Percentiles rank a stretch among this genome's conserved stretches.
phyloP scores from a whole-genome alignment of 2,113 vertebrate genomes.

The Tragulus kanchil region DNA sequence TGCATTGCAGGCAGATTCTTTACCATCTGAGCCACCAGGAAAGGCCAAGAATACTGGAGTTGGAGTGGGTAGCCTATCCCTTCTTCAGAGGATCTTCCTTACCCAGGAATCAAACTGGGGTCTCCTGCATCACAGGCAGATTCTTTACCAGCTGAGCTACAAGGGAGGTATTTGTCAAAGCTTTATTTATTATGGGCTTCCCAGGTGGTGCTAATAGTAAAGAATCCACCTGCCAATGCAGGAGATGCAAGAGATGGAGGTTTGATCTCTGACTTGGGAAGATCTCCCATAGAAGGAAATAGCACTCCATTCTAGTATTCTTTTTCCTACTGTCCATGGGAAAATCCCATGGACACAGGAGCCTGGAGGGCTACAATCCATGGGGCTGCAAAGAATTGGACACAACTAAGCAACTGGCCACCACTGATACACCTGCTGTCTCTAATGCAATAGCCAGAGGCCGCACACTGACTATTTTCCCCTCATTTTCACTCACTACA shows the following conservation, averaged over 20 bases:
- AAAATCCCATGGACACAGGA: background rate
- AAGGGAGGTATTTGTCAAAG: background rate
- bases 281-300: background rate
- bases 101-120: too few relatives aligned
- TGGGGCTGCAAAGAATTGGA: background rate
- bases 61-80: too few relatives aligned
- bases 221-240: background rate
- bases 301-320: background rate
- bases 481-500: background rate
- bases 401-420: background rate
- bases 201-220: background rate
- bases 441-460: background rate
- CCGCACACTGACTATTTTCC: background rate
- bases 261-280: background rate
- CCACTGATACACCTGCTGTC: background rate
- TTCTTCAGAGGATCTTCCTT: too few relatives aligned
- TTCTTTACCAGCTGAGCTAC: too few relatives aligned
- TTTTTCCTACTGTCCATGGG: background rate
- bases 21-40: too few relatives aligned
- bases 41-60: too few relatives aligned
- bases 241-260: background rate
- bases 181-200: background rate
- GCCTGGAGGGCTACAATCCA: background rate
- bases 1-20: too few relatives aligned
- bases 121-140: too few relatives aligned